Base-by-base conservation (phyloP, 2,888 invertebrate genomes). In the Diarsia rubi region DNA sequence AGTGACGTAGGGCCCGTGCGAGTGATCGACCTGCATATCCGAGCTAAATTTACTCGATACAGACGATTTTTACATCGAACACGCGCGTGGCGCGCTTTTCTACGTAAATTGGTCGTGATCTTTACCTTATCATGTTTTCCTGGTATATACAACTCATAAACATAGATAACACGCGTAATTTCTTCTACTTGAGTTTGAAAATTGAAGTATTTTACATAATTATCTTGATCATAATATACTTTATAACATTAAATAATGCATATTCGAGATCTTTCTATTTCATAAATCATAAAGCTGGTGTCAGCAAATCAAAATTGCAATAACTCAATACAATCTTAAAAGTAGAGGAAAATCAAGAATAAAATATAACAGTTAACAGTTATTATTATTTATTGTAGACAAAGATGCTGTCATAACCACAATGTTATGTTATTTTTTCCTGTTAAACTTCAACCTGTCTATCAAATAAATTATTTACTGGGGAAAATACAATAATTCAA, bases 1-100 rank as follows among this genome's bases (percentile, higher is more conserved):
- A 65, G 81, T 94, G 95, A 95, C 95, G 95, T 94, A 92, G 92
- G 89, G 89, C 83, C 60, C 8, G 49, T 71, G 84, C 89, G 93
- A 84, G 92, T 92, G 90, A 94, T 95, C 95, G 95, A 95, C 95
- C 94, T 93, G 94, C 89, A 92, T 92, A 91, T 84, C 88, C 86
- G 90, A 89, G 92, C 94, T 94, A 95, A 93, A 92, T 91, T 95
- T 94, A 93, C 85, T 87, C 84, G 76, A 82, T 86, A 90, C 89
- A 88, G 88, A 88, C 59, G 78, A 80, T 84, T 87, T 87, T 80
- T 73, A 84, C 85, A 89, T 89, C 88, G 89, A 90, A 89, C 90
- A 86, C 89, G 85, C 85, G 76, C 81, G 81, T 80, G 83, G 81
- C 87, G 82, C 82, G 73, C 62, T 60, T 65, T 84, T 86, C 87